phyloP scores from a whole-genome alignment of 2,113 vertebrate species.

The Podarcis cretensis region DNA sequence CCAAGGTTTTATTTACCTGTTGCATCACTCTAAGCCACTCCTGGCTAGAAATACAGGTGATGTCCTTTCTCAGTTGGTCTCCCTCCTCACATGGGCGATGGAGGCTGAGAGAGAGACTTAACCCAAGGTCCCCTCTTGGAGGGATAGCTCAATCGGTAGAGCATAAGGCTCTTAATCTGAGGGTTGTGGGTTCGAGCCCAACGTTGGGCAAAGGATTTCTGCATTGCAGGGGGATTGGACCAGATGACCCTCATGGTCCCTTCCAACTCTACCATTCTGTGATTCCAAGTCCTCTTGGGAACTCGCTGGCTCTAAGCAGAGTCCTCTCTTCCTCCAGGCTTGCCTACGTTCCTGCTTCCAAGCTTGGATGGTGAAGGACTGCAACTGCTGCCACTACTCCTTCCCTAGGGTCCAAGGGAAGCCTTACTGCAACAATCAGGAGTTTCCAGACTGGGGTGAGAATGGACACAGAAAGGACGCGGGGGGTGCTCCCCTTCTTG shows the following conservation, averaged over 20 bases:
- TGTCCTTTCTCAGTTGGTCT: not conserved
- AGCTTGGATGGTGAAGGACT: constrained; percentile 69
- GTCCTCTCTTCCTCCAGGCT: constrained; percentile 63
- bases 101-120: not conserved
- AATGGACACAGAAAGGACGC: accelerated
- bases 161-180: no score
- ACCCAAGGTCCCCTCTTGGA: not conserved
- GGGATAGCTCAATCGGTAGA: no score
- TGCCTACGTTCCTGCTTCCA: constrained; percentile 85
- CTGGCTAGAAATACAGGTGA: not conserved
- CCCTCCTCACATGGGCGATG: no score
- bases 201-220: no score
- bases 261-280: no score
- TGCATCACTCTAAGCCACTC: not conserved
- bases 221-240: no score
- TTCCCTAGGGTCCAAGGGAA: constrained; percentile 73
- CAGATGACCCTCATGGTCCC: no score
- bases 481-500: not conserved
- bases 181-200: no score
- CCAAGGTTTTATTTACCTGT: not conserved
- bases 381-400: constrained; percentile 78
- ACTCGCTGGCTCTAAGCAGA: not conserved
- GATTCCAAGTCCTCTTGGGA: no score
- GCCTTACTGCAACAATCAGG: constrained; percentile 75
- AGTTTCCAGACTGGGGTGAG: constrained; percentile 81